Conservation (phyloP, 2,797 vertebrate species). For the Propithecus perrieri region DNA sequence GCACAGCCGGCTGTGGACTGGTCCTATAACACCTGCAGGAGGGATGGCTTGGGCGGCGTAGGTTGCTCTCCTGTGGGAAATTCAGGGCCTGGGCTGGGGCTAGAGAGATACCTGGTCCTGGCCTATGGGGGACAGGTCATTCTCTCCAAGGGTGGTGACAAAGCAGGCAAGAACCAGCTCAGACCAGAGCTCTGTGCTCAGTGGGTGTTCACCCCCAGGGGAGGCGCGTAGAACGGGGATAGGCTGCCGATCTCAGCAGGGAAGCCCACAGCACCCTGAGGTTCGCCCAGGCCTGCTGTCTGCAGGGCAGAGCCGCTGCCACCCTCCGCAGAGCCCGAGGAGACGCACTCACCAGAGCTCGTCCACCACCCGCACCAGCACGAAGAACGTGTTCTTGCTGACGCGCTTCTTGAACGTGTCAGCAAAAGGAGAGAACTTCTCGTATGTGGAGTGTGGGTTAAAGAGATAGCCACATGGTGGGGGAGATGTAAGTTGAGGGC, state of each 20-base stretch:
- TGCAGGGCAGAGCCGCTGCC: neutral
- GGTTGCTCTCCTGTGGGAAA: neutral
- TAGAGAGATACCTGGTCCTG: neutral
- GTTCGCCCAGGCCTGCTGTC: neutral
- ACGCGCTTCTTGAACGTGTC: constrained; percentile 98
- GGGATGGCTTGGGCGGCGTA: neutral
- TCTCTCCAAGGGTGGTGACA: neutral
- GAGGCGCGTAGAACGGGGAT: accelerated
- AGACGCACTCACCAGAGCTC: constrained; percentile 95
- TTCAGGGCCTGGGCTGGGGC: neutral
- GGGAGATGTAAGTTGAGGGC: accelerated
- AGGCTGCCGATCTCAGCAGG: no score
- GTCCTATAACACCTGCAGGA: accelerated
- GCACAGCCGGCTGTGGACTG: accelerated
- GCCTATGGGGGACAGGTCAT: no score
- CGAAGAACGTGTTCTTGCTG: constrained; percentile 99
- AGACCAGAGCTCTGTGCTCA: neutral
- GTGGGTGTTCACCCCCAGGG: no score
- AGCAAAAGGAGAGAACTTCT: constrained; percentile 96
- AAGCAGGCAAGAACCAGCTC: neutral
- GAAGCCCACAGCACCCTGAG: neutral
- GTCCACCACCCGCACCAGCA: constrained; percentile 97
- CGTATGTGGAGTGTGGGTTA: constrained; percentile 92
- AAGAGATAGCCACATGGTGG: constrained; percentile 74
- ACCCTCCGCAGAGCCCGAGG: accelerated